These are phyloP conservation scores for Mythimna lalbum DNA, from an alignment of 2,888 invertebrate species.

Conservation along the genomic window DNA sequence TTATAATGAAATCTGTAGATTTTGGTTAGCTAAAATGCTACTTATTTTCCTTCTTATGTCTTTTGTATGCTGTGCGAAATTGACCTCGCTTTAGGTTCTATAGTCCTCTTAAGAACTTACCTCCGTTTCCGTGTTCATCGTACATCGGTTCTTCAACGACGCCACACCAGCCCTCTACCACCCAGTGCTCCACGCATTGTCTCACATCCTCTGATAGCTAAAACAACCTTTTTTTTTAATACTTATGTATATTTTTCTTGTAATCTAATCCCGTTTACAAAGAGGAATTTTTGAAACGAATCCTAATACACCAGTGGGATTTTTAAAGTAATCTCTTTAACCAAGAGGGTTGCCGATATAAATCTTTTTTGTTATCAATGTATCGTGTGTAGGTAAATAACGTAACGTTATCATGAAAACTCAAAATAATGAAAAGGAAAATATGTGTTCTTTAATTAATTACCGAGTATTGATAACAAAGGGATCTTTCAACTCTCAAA, in stretches of 20 bases:
- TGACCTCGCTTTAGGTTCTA: too few relatives aligned
- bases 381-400: neutral
- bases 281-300: constrained; percentile 34
- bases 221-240: constrained; percentile 16
- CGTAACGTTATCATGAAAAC: neutral
- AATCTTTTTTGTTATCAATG: constrained; percentile 8
- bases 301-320: constrained; percentile 33
- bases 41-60: too few relatives aligned
- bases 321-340: constrained; percentile 36
- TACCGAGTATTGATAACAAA: neutral
- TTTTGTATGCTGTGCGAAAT: too few relatives aligned
- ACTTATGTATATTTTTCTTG: neutral
- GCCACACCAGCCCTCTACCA: constrained; percentile 87
- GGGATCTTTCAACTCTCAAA: too few relatives aligned
- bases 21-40: too few relatives aligned
- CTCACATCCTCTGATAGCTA: constrained; percentile 88
- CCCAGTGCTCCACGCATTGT: constrained; percentile 87
- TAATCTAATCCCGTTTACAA: constrained; percentile 23
- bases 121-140: constrained; percentile 82
- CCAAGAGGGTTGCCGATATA: constrained; percentile 18
- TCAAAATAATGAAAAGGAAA: neutral
- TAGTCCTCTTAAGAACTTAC: constrained; percentile 63
- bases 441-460: neutral
- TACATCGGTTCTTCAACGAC: constrained; percentile 85
- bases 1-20: too few relatives aligned